Conservation (phyloP, 2,888 invertebrate species). For the Coelinius sp. region DNA sequence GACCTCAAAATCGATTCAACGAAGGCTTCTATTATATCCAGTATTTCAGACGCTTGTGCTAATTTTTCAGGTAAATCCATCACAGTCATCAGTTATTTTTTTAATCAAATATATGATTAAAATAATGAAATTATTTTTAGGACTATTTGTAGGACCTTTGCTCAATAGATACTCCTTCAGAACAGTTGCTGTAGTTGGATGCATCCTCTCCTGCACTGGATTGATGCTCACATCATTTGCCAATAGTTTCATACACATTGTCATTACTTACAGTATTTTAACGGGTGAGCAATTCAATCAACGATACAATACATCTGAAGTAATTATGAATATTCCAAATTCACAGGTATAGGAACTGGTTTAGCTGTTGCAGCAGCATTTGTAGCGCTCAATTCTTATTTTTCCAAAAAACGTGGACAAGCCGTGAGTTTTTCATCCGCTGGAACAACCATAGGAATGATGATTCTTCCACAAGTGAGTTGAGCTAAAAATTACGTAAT, state of each 20-base stretch:
- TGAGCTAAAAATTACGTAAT: not conserved
- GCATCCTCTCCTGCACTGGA: slow-evolving; percentile 67
- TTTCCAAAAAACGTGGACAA: slow-evolving; percentile 83
- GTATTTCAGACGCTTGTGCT: slow-evolving; percentile 82
- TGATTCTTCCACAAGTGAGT: slow-evolving; percentile 81
- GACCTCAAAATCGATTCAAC: slow-evolving; percentile 82
- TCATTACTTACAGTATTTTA: slow-evolving; percentile 67
- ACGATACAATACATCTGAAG: no score
- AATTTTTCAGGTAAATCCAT: slow-evolving; percentile 77
- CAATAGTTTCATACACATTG: slow-evolving; percentile 65
- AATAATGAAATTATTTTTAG: no score
- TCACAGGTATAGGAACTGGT: slow-evolving; percentile 81
- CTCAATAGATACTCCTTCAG: slow-evolving; percentile 69
- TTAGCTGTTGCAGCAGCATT: slow-evolving; percentile 84
- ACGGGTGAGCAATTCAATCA: slow-evolving; percentile 50
- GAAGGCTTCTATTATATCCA: slow-evolving; percentile 82
- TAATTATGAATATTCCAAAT: no score
- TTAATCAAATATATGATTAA: slow-evolving; percentile 71
- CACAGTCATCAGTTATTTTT: not conserved
- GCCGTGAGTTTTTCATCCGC: slow-evolving; percentile 86
- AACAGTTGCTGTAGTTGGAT: slow-evolving; percentile 68
- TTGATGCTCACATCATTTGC: slow-evolving; percentile 69
- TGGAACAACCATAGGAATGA: slow-evolving; percentile 84
- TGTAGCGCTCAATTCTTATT: slow-evolving; percentile 84
- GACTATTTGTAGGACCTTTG: slow-evolving; percentile 70